A percentile compares a stretch with the other conserved stretches of the same genome.
Conservation (phyloP, 2,113 vertebrate species). For the Cettia cetti region DNA sequence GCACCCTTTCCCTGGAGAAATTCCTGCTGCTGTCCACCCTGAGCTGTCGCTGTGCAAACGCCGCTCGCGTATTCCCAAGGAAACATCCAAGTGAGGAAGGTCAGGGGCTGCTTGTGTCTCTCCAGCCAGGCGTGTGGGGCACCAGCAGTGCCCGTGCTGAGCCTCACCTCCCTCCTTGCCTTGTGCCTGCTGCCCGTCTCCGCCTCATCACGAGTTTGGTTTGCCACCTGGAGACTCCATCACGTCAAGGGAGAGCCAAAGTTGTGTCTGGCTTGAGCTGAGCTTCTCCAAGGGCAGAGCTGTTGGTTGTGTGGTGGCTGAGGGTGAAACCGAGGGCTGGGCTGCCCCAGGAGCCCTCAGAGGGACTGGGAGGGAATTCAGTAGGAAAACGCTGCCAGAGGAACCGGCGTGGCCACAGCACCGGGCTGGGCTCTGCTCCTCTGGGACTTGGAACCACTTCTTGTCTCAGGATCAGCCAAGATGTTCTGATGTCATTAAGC, state of each 20-base stretch:
- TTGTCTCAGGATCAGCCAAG: not conserved
- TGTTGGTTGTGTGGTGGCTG: not conserved
- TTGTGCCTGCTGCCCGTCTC: not conserved
- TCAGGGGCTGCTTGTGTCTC: rapidly evolving
- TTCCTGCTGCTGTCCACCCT: rapidly evolving
- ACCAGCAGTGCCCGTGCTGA: rapidly evolving
- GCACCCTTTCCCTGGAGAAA: rapidly evolving
- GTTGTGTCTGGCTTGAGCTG: not conserved
- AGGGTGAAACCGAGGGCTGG: not conserved
- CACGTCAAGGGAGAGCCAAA: rapidly evolving
- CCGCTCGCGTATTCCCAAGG: rapidly evolving
- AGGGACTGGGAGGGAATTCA: not conserved
- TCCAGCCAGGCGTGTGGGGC: not conserved
- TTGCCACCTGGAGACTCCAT: not conserved
- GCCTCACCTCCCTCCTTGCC: not conserved
- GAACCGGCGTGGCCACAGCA: rapidly evolving
- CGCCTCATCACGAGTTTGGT: rapidly evolving
- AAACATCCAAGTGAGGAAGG: not conserved
- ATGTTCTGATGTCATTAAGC: rapidly evolving
- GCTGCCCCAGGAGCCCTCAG: not conserved
- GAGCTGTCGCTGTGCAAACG: not conserved
- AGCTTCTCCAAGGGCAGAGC: not conserved
- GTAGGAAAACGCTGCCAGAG: not conserved
- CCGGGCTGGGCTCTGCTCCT: not conserved
- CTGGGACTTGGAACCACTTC: not conserved